Percentiles rank a stretch among this genome's conserved stretches.
phyloP scores from a whole-genome alignment of 2,113 vertebrate genomes.

The Oryzias woworae region DNA sequence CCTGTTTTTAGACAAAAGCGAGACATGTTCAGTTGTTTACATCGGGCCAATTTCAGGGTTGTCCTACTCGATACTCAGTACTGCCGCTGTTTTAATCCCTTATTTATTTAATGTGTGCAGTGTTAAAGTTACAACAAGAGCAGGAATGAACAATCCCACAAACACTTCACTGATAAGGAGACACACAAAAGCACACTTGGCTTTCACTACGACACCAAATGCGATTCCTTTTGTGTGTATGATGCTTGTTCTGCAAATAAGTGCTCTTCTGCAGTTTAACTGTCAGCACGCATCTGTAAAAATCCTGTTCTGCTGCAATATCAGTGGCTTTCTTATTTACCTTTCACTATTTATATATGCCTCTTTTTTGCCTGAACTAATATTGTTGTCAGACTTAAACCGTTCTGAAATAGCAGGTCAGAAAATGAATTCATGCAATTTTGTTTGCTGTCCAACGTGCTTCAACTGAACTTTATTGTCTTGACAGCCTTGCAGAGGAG shows the following conservation, averaged over 20 bases:
- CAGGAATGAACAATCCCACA: slow-evolving; percentile 15
- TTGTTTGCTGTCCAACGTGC: background rate
- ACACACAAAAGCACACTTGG: slow-evolving; percentile 19
- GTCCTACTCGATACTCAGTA: slow-evolving; percentile 43
- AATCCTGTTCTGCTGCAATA: background rate
- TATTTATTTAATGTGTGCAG: slow-evolving; percentile 52
- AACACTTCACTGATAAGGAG: slow-evolving; percentile 25
- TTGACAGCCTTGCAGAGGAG: slow-evolving; percentile 3
- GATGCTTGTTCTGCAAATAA: slow-evolving; percentile 30
- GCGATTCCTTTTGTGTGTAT: slow-evolving; percentile 2
- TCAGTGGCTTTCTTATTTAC: slow-evolving; percentile 5
- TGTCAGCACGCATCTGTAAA: background rate
- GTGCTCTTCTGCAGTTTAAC: slow-evolving; percentile 8
- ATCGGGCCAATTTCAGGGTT: slow-evolving; percentile 55
- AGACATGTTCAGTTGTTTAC: slow-evolving; percentile 50
- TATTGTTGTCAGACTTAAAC: background rate
- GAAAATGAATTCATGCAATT: background rate
- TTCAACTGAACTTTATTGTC: no score
- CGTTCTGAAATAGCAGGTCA: background rate
- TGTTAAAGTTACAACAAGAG: slow-evolving; percentile 27
- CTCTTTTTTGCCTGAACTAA: background rate
- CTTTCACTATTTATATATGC: background rate
- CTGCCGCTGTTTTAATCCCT: slow-evolving; percentile 56
- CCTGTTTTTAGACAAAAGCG: slow-evolving; percentile 51
- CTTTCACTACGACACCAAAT: slow-evolving; percentile 25